phyloP scores from a whole-genome alignment of 2,113 vertebrate genomes.

The Phocoena phocoena region DNA sequence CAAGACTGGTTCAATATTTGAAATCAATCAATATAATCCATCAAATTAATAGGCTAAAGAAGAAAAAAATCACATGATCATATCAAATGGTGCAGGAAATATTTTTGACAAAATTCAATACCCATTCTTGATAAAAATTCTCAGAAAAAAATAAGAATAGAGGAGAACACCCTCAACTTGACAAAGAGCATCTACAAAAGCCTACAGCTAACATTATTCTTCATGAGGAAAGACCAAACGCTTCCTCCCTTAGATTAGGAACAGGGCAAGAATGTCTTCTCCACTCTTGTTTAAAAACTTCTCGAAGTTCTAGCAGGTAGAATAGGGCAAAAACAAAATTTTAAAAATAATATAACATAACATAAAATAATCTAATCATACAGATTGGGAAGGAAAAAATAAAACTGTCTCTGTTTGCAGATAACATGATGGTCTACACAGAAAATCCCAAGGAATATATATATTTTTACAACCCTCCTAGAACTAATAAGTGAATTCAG shows the following conservation, averaged over 20 bases:
- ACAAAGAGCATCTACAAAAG: neutral
- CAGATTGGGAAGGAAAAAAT: neutral
- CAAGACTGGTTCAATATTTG: neutral
- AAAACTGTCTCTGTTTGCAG: neutral
- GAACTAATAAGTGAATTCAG: neutral
- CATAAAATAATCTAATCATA: neutral
- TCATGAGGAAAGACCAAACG: neutral
- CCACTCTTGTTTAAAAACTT: neutral
- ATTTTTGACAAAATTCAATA: neutral
- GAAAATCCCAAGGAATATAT: neutral
- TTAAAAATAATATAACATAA: no score
- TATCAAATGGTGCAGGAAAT: neutral
- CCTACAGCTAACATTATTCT: neutral
- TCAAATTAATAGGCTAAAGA: neutral
- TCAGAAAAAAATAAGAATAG: neutral
- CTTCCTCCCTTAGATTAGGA: neutral
- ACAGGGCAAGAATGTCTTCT: neutral
- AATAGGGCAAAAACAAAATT: neutral
- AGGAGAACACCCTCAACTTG: neutral
- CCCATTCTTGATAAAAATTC: neutral
- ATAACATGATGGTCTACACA: neutral
- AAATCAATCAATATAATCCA: neutral
- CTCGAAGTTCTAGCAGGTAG: neutral
- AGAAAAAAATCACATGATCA: neutral
- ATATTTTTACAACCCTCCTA: neutral